Percentiles rank a stretch among this genome's conserved stretches.
Conservation (phyloP, 2,113 vertebrate genomes). For the Brachypteracias leptosomus region DNA sequence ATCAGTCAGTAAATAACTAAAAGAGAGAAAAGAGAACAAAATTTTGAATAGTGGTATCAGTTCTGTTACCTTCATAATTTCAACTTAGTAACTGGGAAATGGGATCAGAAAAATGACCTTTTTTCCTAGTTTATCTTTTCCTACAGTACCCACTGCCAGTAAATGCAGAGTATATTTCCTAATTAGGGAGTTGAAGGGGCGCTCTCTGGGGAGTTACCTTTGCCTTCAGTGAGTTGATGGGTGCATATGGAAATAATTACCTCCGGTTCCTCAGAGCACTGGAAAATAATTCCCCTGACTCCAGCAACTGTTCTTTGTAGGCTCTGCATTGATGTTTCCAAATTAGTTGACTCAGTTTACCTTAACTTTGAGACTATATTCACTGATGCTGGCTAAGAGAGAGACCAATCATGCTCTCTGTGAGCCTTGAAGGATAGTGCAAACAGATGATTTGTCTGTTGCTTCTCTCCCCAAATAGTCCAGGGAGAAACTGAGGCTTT, state of each 20-base stretch:
- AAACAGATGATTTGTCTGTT: background rate
- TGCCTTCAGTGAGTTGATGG: background rate
- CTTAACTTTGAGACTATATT: background rate
- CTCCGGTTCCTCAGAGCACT: background rate
- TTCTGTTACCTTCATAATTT: background rate
- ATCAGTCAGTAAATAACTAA: background rate
- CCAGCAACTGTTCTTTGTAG: background rate
- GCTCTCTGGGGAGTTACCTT: background rate
- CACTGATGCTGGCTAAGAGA: background rate
- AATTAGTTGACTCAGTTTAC: background rate
- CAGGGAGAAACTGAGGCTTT: background rate
- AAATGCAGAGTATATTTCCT: background rate
- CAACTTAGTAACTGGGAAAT: background rate
- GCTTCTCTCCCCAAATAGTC: background rate
- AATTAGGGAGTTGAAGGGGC: background rate
- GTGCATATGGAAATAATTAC: background rate
- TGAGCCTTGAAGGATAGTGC: background rate
- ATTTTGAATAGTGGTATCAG: background rate
- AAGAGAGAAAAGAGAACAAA: background rate
- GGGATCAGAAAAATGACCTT: background rate
- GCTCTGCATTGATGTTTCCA: background rate
- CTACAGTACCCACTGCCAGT: background rate
- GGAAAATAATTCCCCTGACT: background rate
- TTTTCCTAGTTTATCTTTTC: background rate
- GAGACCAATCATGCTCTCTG: background rate